These are phyloP conservation scores for Drosophila fulvimacula DNA, from an alignment of 2,888 invertebrate genomes.

Conservation along the genomic window DNA sequence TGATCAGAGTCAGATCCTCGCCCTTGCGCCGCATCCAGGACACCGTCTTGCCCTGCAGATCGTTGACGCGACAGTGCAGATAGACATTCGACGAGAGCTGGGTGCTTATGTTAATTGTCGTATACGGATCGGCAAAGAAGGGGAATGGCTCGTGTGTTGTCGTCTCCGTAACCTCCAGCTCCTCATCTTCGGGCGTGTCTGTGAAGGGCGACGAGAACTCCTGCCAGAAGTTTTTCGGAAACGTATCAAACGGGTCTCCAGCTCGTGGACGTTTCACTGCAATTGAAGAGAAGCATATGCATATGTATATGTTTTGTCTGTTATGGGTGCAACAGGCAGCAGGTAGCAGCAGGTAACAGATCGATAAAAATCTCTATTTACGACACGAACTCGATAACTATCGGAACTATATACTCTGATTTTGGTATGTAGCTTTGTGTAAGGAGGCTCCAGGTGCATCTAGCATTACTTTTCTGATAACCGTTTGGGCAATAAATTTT, in stretches of 20 bases:
- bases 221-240: conserved; percentile 85
- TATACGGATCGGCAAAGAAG: conserved; percentile 89
- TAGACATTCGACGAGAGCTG: conserved; percentile 88
- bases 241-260: conserved; percentile 85
- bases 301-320: neutral
- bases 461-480: neutral
- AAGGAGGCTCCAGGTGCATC: fast-evolving
- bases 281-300: conserved; percentile 12
- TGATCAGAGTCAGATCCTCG: conserved; percentile 89
- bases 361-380: neutral
- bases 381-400: neutral
- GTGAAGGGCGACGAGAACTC: conserved; percentile 85
- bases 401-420: too few relatives aligned
- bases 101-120: conserved; percentile 88
- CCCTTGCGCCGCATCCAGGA: conserved; percentile 90
- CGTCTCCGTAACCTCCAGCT: conserved; percentile 83
- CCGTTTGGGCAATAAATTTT: too few relatives aligned
- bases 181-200: conserved; percentile 84
- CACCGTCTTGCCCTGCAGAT: conserved; percentile 89
- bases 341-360: neutral
- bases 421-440: neutral
- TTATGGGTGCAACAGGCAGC: neutral
- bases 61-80: conserved; percentile 89
- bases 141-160: conserved; percentile 90
- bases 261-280: conserved; percentile 84